These are phyloP conservation scores for Latrodectus geometricus DNA, from an alignment of 1,140 invertebrate species.

Conservation along the genomic window DNA sequence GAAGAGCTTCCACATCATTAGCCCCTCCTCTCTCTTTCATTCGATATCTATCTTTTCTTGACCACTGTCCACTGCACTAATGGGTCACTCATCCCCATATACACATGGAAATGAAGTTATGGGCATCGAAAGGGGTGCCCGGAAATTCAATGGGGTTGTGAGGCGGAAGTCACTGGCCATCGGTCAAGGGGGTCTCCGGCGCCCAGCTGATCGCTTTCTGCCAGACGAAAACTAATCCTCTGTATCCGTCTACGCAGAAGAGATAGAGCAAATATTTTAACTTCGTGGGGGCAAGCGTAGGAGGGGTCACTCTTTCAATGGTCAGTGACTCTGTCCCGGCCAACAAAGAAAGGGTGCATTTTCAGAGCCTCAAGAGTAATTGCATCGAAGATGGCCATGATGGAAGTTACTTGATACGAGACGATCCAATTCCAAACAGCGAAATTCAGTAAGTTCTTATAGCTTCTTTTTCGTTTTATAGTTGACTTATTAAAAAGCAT, in stretches of 20 bases:
- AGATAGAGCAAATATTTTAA: constrained; percentile 57
- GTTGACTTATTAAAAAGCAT: no score
- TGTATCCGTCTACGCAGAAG: constrained; percentile 9
- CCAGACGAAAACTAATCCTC: constrained; percentile 36
- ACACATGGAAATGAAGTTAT: constrained; percentile 56
- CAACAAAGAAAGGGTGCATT: no score
- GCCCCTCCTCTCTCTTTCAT: neutral
- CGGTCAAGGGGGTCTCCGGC: constrained; percentile 25
- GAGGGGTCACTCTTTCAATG: neutral
- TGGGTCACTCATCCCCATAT: constrained; percentile 49
- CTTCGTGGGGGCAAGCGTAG: neutral
- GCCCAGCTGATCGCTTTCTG: neutral
- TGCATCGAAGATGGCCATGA: no score
- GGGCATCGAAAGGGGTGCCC: constrained; percentile 26
- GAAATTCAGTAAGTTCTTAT: neutral
- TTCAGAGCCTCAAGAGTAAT: no score
- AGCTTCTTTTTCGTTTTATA: neutral
- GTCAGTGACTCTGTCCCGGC: neutral
- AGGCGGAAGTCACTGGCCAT: constrained; percentile 56
- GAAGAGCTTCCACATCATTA: neutral
- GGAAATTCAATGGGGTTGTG: constrained; percentile 46
- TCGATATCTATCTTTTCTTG: constrained; percentile 15
- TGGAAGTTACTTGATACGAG: no score
- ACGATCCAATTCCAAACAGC: no score
- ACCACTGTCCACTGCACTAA: constrained; percentile 44